Base-by-base conservation (phyloP, 2,113 vertebrate species). In the Crypturellus undulatus region DNA sequence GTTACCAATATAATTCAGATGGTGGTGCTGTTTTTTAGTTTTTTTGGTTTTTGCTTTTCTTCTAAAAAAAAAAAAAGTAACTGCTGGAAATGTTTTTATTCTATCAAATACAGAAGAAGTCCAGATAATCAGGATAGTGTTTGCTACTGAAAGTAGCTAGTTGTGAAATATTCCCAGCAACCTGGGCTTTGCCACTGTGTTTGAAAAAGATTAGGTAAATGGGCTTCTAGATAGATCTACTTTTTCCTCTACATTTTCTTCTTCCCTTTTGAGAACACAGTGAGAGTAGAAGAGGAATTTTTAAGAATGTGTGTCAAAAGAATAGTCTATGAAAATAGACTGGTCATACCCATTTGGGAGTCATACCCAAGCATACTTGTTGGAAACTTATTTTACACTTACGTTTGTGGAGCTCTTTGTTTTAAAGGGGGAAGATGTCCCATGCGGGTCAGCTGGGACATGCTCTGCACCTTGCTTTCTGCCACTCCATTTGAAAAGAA, bases 1-100 rank as follows among this genome's bases (percentile, higher is more conserved):
- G 73, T 96, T 97, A 96, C 89, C 93, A 95, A 91, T 96, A 92
- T 97, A 93, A 90, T 91, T 65, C 32, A 97, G 94, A 91, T 72
- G 93, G 87, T 70, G 69, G 67, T 75, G 59, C 56, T 49, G 58
- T 21, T 3, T 68, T 90, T 86, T 94, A 79, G 43, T 97, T 85
- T 65, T 92, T 25, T 49, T 49, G 43, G 58, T 2, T 69, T 88
- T 86, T 94, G 79, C 76, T 56, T 94, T 95, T 84, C 93, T 97
- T 85, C 60, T 91, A 17, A 92, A 90, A 95, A 97, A 92, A 90
- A 95, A 97, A 88, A 91, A 88, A 92, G 71, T 96, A 96, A 96
- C 94, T 93, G 68, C 82, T 91, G 73, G 78, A 78, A 52, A 89
- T 94, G 62, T 88, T 93, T 96, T 94, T 94, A 85, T 96, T 92